These are phyloP conservation scores for Caprella mutica DNA, from an alignment of 2,888 invertebrate species.

Conservation along the genomic window DNA sequence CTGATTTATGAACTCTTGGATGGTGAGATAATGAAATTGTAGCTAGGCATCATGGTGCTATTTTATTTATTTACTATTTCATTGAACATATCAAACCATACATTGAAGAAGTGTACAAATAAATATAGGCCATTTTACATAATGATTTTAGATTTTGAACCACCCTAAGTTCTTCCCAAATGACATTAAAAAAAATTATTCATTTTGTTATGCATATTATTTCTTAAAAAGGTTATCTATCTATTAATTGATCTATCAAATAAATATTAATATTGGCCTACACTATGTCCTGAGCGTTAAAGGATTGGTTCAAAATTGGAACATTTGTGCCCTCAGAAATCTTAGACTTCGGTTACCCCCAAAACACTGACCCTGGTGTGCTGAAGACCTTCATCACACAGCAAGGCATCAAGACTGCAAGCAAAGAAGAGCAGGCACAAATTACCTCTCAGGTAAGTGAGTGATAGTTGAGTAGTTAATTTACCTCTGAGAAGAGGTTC, in stretches of 20 bases:
- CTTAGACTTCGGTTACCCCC: slow-evolving; percentile 98
- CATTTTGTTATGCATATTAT: neutral
- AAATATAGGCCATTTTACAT: too few relatives aligned
- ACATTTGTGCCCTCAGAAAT: slow-evolving; percentile 58
- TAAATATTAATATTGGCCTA: neutral
- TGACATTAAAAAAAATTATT: neutral
- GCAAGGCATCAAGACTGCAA: slow-evolving; percentile 95
- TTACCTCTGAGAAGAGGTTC: too few relatives aligned
- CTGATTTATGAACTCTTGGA: slow-evolving; percentile 97
- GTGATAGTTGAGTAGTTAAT: too few relatives aligned
- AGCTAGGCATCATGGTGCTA: too few relatives aligned
- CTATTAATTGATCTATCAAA: neutral
- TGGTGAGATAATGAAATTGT: slow-evolving; percentile 62
- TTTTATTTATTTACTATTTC: too few relatives aligned
- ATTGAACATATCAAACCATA: too few relatives aligned
- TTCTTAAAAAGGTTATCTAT: neutral
- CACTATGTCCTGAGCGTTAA: neutral
- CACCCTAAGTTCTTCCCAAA: too few relatives aligned
- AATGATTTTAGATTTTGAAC: too few relatives aligned
- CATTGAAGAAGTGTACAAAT: too few relatives aligned
- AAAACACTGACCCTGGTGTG: slow-evolving; percentile 98
- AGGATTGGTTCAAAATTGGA: neutral
- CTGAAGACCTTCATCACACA: slow-evolving; percentile 99
- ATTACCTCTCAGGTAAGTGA: slow-evolving; percentile 88
- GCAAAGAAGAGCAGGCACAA: slow-evolving; percentile 98